Conservation (phyloP, 1,140 invertebrate genomes). For the Drosophila fuyamai region DNA sequence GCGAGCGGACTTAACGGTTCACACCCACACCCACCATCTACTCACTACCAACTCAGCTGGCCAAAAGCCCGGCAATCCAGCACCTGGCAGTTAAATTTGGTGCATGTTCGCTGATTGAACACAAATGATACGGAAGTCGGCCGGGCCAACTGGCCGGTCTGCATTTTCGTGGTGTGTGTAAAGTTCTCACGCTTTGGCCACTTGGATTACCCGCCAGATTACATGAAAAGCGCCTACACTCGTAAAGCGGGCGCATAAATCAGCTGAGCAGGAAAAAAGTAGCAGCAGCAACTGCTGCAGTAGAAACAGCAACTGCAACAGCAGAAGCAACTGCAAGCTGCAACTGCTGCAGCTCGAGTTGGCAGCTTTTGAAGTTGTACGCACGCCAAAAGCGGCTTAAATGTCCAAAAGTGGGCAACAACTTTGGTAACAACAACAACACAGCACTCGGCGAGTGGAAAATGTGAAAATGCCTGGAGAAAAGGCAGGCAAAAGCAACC, state of each 20-base stretch:
- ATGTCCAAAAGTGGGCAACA: conserved; percentile 81
- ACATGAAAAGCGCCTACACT: conserved; percentile 80
- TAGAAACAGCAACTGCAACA: conserved; percentile 7
- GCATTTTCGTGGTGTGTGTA: conserved; percentile 45
- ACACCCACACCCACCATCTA: conserved; percentile 52
- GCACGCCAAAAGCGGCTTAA: conserved; percentile 83
- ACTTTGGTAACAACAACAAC: conserved; percentile 45
- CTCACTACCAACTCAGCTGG: conserved; percentile 13
- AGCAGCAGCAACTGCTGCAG: not conserved
- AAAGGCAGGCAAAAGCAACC: conserved; percentile 61
- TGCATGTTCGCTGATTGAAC: conserved; percentile 82
- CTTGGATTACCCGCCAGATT: conserved; percentile 81
- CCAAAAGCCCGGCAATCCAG: conserved; percentile 25
- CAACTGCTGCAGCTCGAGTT: conserved; percentile 48
- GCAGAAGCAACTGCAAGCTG: conserved; percentile 13
- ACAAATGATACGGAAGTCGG: conserved; percentile 81
- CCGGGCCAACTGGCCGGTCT: conserved; percentile 23
- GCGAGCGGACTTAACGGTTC: conserved; percentile 38
- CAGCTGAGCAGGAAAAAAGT: conserved; percentile 56
- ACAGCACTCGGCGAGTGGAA: conserved; percentile 62
- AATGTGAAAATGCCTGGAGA: conserved; percentile 79
- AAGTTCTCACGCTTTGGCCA: conserved; percentile 82
- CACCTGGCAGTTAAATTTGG: conserved; percentile 80
- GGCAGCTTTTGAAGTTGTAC: conserved; percentile 74
- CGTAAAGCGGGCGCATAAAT: conserved; percentile 68